Conservation (phyloP, 2,888 invertebrate species). For the Tetheella fluctuosa region DNA sequence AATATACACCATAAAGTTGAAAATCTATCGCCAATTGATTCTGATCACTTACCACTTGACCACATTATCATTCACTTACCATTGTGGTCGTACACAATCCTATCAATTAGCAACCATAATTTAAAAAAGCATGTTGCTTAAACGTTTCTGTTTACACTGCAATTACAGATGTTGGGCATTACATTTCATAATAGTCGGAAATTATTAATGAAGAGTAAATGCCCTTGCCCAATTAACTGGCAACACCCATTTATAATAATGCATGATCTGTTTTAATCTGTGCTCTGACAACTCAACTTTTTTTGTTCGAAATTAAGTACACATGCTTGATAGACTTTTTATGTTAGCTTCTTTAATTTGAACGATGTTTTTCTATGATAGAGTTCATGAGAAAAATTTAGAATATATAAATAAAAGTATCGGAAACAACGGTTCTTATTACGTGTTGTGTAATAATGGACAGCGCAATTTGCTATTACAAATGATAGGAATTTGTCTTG, state of each 20-base stretch:
- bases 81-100: no score
- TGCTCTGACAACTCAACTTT: slow-evolving; percentile 14
- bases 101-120: background rate
- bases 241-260: slow-evolving; percentile 31
- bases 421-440: background rate
- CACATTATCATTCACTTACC: no score
- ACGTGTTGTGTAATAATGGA: background rate
- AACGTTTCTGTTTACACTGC: background rate
- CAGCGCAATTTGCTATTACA: slow-evolving; percentile 2
- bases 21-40: no score
- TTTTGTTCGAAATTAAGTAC: background rate
- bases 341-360: background rate
- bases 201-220: slow-evolving; percentile 38
- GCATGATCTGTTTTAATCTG: slow-evolving; percentile 24
- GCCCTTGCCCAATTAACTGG: slow-evolving; percentile 34
- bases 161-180: slow-evolving; percentile 1
- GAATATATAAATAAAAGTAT: background rate
- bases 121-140: background rate
- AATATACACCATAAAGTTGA: no score
- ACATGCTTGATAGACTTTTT: background rate
- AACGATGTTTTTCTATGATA: background rate
- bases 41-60: no score
- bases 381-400: background rate
- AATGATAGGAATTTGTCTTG: background rate
- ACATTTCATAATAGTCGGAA: slow-evolving; percentile 20